These are phyloP conservation scores for Drosophila oshimai DNA, from an alignment of 1,140 invertebrate species.

Conservation along the genomic window DNA sequence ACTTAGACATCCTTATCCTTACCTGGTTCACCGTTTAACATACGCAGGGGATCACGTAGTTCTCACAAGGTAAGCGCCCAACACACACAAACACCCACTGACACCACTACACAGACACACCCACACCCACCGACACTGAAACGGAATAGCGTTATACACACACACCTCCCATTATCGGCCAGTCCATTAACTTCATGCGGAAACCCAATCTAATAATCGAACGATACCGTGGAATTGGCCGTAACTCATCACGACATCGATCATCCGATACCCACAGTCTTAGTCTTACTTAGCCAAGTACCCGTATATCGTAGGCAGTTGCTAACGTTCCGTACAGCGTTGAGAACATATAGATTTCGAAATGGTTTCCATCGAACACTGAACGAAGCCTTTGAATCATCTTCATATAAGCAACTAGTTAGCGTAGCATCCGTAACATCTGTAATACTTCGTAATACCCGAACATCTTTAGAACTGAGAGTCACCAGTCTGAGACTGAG, in stretches of 20 bases:
- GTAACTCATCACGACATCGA: not conserved
- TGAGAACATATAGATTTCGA: constrained; percentile 14
- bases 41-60: constrained; percentile 92
- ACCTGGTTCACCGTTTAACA: constrained; percentile 97
- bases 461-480: constrained; percentile 31
- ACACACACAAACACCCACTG: constrained; percentile 51
- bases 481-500: constrained; percentile 23
- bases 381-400: constrained; percentile 4
- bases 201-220: not conserved
- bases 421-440: constrained; percentile 13
- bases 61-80: constrained; percentile 91
- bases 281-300: constrained; percentile 12
- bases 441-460: constrained; percentile 5
- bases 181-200: constrained; percentile 2
- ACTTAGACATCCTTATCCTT: constrained; percentile 96
- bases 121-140: not conserved
- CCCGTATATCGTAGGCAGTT: constrained; percentile 30
- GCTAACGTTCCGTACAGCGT: constrained; percentile 28
- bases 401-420: not conserved
- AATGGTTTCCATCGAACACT: constrained; percentile 17
- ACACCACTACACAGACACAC: constrained; percentile 21
- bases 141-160: constrained; percentile 10
- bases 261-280: constrained; percentile 11
- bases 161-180: not conserved
- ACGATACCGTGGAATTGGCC: not conserved